phyloP scores from a whole-genome alignment of 2,888 invertebrate species.

The Onchidella celtica region DNA sequence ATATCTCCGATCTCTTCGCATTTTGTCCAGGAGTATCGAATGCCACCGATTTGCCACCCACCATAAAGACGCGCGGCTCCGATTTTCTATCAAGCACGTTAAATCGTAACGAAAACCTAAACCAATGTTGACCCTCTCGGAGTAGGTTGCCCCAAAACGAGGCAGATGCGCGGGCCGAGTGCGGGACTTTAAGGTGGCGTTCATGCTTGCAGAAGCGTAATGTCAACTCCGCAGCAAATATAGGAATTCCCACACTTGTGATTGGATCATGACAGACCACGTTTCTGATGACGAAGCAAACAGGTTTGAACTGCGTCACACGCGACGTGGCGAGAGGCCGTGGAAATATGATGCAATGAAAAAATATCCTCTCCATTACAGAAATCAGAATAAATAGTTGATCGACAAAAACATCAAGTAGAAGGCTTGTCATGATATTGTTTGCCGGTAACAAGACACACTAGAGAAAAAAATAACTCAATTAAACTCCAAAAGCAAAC shows the following conservation, averaged over 20 bases:
- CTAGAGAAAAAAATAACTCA: no score
- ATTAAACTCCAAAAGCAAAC: no score
- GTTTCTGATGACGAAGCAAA: constrained; percentile 30
- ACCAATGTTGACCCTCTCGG: constrained; percentile 36
- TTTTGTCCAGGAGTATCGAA: constrained; percentile 10
- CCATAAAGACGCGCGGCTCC: neutral
- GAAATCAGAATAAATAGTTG: no score
- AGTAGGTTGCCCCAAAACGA: constrained; percentile 22
- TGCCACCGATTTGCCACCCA: constrained; percentile 36
- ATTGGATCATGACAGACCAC: constrained; percentile 27
- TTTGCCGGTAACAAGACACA: no score
- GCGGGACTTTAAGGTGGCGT: constrained; percentile 28
- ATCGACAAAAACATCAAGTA: no score
- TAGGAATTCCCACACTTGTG: constrained; percentile 35
- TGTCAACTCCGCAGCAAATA: constrained; percentile 38
- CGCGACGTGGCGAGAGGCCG: neutral
- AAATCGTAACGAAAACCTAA: constrained; percentile 25
- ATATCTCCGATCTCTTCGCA: constrained; percentile 7
- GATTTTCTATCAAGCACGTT: constrained; percentile 32
- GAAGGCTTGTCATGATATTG: no score
- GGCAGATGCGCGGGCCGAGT: constrained; percentile 15
- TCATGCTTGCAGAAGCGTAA: constrained; percentile 21
- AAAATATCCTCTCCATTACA: neutral
- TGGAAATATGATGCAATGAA: constrained; percentile 9
- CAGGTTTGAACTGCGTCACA: constrained; percentile 21